Percentiles rank a stretch among this genome's conserved stretches.
Evolutionary conservation across 2,797 vertebrate genomes (phyloP).

Genomic region (Schizopygopsis malacanthus): DNA sequence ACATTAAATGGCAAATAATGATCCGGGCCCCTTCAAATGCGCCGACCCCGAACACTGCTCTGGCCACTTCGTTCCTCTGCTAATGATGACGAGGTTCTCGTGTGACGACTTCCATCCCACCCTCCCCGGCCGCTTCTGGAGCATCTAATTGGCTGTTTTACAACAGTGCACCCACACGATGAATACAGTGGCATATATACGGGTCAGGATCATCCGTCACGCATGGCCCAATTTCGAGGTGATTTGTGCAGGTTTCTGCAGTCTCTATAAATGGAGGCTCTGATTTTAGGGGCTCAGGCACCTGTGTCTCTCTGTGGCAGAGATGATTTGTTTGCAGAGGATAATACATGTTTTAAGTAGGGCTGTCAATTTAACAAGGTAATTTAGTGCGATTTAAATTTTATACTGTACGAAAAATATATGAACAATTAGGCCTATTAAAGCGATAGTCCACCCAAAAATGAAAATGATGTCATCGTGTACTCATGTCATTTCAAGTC

Average conservation of each 20-base stretch:
- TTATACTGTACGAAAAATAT: neutral
- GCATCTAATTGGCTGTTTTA: constrained; percentile 72
- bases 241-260: constrained; percentile 63
- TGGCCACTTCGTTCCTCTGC: constrained; percentile 19
- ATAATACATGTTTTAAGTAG: constrained; percentile 21
- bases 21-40: constrained; percentile 33
- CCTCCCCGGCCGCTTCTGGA: constrained; percentile 49
- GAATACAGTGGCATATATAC: constrained; percentile 57
- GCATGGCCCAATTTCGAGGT: constrained; percentile 67
- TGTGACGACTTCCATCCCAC: neutral
- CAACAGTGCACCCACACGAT: constrained; percentile 54
- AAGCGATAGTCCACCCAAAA: neutral
- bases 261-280: constrained; percentile 62
- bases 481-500: neutral
- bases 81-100: constrained; percentile 52
- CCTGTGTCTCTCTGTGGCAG: constrained; percentile 48
- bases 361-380: neutral
- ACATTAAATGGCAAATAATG: constrained; percentile 69
- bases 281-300: constrained; percentile 40
- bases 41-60: constrained; percentile 3
- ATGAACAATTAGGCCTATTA: neutral
- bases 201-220: constrained; percentile 68
- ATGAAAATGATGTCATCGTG: neutral
- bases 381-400: neutral
- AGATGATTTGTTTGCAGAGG: constrained; percentile 62